Percentiles rank a stretch among this genome's conserved stretches.
These are phyloP conservation scores for Drosophila tripunctata DNA, from an alignment of 2,888 invertebrate genomes.

Conservation along the genomic window DNA sequence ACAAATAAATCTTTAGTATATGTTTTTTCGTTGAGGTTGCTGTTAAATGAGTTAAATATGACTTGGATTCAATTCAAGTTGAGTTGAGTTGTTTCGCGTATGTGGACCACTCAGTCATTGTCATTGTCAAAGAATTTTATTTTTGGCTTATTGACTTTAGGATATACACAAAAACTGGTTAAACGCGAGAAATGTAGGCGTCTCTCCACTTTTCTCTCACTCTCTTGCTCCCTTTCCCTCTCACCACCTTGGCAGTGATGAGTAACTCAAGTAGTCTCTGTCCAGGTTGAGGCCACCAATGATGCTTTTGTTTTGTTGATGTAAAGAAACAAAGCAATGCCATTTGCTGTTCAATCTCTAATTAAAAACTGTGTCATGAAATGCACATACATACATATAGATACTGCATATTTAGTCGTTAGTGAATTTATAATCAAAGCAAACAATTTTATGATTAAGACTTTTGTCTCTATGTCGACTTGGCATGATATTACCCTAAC, in stretches of 20 bases:
- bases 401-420: background rate
- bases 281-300: background rate
- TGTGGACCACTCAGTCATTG: slow-evolving; percentile 67
- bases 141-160: slow-evolving; percentile 60
- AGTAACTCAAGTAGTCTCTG: slow-evolving; percentile 42
- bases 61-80: background rate
- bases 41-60: background rate
- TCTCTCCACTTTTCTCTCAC: slow-evolving; percentile 6
- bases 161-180: slow-evolving; percentile 44
- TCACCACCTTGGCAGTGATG: slow-evolving; percentile 10
- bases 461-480: slow-evolving; percentile 5
- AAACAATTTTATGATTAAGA: slow-evolving; percentile 3
- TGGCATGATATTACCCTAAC: background rate
- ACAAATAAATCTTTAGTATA: slow-evolving; percentile 18
- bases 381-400: background rate
- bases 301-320: background rate
- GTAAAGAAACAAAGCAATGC: slow-evolving; percentile 45
- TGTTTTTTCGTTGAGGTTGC: background rate
- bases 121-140: slow-evolving; percentile 72
- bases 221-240: background rate
- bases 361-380: slow-evolving; percentile 60
- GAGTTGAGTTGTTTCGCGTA: slow-evolving; percentile 33
- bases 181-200: slow-evolving; percentile 37
- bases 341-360: slow-evolving; percentile 53
- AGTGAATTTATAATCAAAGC: background rate